Evolutionary conservation across 2,888 invertebrate genomes (phyloP).

Genomic region (Pheosia gnoma): DNA sequence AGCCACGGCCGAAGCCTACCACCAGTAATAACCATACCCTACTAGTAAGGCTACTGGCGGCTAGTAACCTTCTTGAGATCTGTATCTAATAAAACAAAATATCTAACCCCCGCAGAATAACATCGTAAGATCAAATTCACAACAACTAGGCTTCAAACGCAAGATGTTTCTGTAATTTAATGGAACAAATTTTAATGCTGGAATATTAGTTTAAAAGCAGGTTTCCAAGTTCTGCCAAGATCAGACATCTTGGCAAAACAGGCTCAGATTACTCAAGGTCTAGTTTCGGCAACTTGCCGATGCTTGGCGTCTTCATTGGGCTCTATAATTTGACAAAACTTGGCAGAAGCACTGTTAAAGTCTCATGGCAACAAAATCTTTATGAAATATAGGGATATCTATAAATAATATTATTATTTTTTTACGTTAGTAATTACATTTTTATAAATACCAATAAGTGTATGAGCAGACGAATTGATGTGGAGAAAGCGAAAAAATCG

Average conservation of each 20-base stretch:
- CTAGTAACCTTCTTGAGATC: too few species aligned
- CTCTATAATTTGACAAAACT: constrained; percentile 2
- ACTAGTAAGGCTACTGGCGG: too few species aligned
- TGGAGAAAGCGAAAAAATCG: too few species aligned
- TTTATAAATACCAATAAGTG: too few species aligned
- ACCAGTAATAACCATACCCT: too few species aligned
- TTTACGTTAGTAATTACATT: too few species aligned
- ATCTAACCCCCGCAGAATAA: too few species aligned
- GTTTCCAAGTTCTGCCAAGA: background rate
- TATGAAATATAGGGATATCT: background rate
- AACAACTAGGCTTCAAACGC: too few species aligned
- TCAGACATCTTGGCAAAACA: background rate
- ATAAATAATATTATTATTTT: background rate
- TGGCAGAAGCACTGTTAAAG: background rate
- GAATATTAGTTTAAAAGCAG: background rate
- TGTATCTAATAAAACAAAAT: too few species aligned
- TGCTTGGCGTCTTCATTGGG: background rate
- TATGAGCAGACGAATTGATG: too few species aligned
- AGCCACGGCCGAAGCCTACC: too few species aligned
- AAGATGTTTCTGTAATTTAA: background rate
- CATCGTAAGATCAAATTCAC: too few species aligned
- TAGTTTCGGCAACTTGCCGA: background rate
- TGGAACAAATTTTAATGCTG: background rate
- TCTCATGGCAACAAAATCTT: background rate
- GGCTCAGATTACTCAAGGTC: background rate